Evolutionary conservation across 2,113 vertebrate genomes (phyloP).

Genomic region (Chaetops frenatus): DNA sequence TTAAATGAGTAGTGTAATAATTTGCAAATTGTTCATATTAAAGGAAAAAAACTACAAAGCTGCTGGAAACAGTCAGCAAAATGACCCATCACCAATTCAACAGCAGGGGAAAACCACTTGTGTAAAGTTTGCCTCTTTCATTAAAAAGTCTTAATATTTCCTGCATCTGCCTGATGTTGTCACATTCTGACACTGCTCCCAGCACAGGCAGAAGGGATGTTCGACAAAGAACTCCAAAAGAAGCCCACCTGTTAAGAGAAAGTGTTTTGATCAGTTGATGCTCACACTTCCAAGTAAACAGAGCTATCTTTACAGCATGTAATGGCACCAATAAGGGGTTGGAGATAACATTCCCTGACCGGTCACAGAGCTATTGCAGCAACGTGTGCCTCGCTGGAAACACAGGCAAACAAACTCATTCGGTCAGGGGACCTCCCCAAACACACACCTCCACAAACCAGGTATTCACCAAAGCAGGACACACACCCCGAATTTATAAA

Average conservation of each 20-base stretch:
- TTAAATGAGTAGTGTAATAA: neutral
- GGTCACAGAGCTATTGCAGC: neutral
- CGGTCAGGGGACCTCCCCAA: neutral
- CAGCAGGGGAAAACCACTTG: neutral
- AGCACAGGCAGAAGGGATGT: neutral
- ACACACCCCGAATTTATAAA: neutral
- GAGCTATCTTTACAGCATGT: neutral
- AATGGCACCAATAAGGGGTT: neutral
- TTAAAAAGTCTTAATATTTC: neutral
- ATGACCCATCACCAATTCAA: neutral
- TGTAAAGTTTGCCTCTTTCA: neutral
- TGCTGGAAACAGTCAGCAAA: neutral
- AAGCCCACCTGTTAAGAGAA: neutral
- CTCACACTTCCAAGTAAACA: constrained; percentile 38
- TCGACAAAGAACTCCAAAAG: neutral
- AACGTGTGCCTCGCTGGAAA: neutral
- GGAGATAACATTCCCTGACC: neutral
- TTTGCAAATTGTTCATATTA: neutral
- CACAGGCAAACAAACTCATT: neutral
- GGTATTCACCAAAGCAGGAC: neutral
- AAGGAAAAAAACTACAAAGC: neutral
- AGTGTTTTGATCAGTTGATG: constrained; percentile 12
- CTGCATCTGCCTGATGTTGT: neutral
- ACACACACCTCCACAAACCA: neutral
- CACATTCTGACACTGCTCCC: neutral